Evolutionary conservation across 2,888 invertebrate genomes (phyloP).

Genomic region (Halictus quadricinctus): DNA sequence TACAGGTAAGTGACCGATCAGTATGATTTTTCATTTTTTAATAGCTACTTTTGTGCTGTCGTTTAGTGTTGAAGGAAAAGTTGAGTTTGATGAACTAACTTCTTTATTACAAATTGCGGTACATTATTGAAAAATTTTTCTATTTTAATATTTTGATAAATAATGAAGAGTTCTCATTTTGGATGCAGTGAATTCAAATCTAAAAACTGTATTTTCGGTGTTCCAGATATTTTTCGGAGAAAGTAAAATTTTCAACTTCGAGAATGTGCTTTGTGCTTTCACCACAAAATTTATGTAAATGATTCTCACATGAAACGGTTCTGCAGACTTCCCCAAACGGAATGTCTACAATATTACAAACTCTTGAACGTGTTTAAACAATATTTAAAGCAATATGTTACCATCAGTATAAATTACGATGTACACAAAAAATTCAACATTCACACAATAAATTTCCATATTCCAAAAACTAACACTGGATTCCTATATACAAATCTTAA

Average conservation of each 20-base stretch:
- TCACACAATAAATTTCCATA: neutral
- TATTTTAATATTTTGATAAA: neutral
- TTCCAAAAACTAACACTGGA: neutral
- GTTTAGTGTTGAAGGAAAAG: no score
- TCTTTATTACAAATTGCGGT: no score
- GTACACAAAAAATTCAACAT: neutral
- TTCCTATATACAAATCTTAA: no score
- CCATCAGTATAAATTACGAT: neutral
- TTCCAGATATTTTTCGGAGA: neutral
- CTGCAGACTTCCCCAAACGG: no score
- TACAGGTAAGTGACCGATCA: conserved; percentile 40
- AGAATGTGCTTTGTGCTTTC: neutral
- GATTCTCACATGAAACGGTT: no score
- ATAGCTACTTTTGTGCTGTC: neutral
- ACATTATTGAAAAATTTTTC: neutral
- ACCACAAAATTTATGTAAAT: no score
- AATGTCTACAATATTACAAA: neutral
- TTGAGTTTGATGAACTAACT: no score
- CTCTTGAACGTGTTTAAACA: neutral
- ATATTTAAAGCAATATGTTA: neutral
- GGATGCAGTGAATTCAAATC: neutral
- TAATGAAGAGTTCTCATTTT: neutral
- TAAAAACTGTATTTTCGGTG: neutral
- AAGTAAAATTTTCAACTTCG: neutral
- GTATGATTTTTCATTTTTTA: neutral